phyloP scores from a whole-genome alignment of 2,888 invertebrate genomes.

The Coleophora flavipennella region DNA sequence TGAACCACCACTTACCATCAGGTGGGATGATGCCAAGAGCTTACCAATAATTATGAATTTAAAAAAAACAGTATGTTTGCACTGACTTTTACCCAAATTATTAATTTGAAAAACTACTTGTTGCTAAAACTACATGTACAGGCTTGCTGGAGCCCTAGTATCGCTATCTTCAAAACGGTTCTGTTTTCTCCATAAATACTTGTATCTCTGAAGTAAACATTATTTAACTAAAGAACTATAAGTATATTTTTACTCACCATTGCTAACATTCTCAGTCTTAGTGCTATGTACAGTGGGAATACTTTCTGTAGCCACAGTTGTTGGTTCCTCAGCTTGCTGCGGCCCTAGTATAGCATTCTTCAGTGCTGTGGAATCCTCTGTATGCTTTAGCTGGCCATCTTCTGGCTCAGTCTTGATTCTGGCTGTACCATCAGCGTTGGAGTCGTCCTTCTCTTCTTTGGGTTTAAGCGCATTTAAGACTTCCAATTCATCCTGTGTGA shows the following conservation, averaged over 20 bases:
- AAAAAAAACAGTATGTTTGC: too few species aligned
- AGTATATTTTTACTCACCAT: conserved; percentile 28
- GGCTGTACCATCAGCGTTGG: conserved; percentile 24
- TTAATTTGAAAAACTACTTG: too few species aligned
- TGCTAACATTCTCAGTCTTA: conserved; percentile 47
- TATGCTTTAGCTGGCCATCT: conserved; percentile 49
- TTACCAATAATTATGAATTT: too few species aligned
- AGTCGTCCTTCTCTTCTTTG: conserved; percentile 73
- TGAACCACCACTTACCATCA: too few species aligned
- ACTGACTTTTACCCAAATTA: too few species aligned
- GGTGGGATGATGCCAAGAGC: too few species aligned
- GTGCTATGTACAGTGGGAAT: conserved; percentile 43
- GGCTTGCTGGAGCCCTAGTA: too few species aligned
- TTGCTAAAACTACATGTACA: too few species aligned
- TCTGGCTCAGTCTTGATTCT: conserved; percentile 48
- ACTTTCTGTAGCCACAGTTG: conserved; percentile 29
- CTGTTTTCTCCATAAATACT: too few species aligned
- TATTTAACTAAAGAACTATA: not conserved
- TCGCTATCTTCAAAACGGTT: too few species aligned
- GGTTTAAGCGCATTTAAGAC: conserved; percentile 78
- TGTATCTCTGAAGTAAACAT: too few species aligned
- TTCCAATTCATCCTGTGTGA: conserved; percentile 77
- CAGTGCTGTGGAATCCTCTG: conserved; percentile 60
- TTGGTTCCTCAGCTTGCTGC: conserved; percentile 38
- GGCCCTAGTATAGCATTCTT: conserved; percentile 62